Conservation (phyloP, 2,888 invertebrate species). For the Amblyteles armatorius region DNA sequence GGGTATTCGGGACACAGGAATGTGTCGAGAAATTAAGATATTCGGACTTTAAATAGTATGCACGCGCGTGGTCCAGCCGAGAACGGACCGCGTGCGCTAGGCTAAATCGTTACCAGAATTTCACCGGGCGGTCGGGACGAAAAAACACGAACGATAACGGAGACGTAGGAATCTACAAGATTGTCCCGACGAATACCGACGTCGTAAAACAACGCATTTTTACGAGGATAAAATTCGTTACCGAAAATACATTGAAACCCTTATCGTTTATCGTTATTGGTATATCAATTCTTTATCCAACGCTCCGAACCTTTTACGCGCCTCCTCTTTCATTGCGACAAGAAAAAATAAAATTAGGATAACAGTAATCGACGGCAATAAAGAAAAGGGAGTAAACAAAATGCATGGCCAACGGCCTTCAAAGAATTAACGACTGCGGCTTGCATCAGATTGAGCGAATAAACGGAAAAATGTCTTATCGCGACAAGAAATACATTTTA, state of each 20-base stretch:
- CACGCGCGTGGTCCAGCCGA: conserved; percentile 8
- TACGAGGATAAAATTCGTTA: conserved; percentile 10
- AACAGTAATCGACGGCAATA: not conserved
- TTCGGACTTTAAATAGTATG: conserved; percentile 57
- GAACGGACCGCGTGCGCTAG: conserved; percentile 65
- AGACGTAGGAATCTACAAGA: conserved; percentile 40
- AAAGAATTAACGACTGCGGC: not conserved
- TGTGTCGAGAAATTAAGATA: conserved; percentile 80
- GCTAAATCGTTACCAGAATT: conserved; percentile 75
- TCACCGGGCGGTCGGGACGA: conserved; percentile 52
- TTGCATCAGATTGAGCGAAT: conserved; percentile 2
- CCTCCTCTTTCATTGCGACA: not conserved
- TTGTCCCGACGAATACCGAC: conserved; percentile 45
- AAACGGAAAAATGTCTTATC: conserved; percentile 22
- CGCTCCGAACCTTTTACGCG: not conserved
- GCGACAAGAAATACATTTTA: conserved; percentile 42
- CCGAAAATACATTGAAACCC: conserved; percentile 17
- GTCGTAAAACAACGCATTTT: conserved; percentile 42
- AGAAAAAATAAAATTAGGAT: not conserved
- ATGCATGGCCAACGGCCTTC: not conserved
- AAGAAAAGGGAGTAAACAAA: not conserved
- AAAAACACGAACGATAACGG: conserved; percentile 32
- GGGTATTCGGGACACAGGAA: conserved; percentile 68
- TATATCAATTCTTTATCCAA: conserved; percentile 6
- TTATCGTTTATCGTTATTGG: conserved; percentile 17